phyloP scores from a whole-genome alignment of 2,113 vertebrate genomes.

The Seriola dumerili region DNA sequence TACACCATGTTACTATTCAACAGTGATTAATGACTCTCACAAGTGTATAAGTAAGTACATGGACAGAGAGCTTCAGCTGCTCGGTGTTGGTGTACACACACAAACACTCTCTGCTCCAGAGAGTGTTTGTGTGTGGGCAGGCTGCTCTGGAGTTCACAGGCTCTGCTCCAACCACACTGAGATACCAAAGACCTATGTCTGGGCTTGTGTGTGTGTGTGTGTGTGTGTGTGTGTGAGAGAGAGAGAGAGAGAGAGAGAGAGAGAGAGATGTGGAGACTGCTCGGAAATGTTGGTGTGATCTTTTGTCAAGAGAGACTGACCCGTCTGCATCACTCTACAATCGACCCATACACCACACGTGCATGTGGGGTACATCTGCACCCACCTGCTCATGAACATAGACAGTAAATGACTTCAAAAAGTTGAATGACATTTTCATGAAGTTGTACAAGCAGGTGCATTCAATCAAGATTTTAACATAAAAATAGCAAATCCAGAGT shows the following conservation, averaged over 20 bases:
- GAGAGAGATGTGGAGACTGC: not conserved
- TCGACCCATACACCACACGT: not conserved
- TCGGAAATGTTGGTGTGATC: not conserved
- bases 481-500: too few species aligned
- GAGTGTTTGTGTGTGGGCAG: slow-evolving; percentile 13
- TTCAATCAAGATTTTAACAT: not conserved
- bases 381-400: not conserved
- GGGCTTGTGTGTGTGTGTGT: slow-evolving; percentile 9
- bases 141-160: slow-evolving; percentile 18
- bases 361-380: too few species aligned
- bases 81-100: not conserved
- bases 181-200: slow-evolving; percentile 18
- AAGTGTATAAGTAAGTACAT: not conserved
- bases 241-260: not conserved
- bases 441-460: not conserved
- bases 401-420: not conserved
- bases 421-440: not conserved
- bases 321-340: slow-evolving; percentile 4
- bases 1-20: not conserved
- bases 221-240: slow-evolving; percentile 14
- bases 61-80: not conserved
- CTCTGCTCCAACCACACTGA: not conserved
- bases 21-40: not conserved
- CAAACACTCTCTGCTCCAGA: not conserved
- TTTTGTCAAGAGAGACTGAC: slow-evolving; percentile 20